Base-by-base conservation (phyloP, 2,888 invertebrate genomes). In the Calameuta pallipes region DNA sequence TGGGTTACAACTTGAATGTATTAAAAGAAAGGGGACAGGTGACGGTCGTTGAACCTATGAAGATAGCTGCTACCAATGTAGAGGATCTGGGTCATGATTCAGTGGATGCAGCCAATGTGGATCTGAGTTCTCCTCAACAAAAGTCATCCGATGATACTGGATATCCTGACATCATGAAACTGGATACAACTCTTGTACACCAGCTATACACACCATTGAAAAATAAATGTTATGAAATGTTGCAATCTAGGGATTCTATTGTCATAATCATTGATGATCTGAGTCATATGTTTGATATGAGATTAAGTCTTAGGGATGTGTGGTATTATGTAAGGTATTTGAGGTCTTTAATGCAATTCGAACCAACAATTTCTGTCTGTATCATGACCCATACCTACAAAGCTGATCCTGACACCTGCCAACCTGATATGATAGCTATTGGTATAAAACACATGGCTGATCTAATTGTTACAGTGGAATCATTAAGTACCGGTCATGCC, bases 201-300 rank as follows among this genome's bases (percentile, higher is more conserved):
- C 86, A 92, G 78, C 83, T 94, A 34, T 91, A 92, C 84, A 76
- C 84, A n/a, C 87, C 88, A 78, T 89, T 94, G 68, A 91, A 92
- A 85, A 89, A 92, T 74, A 92, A 91, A 81, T 89, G 93, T 77
- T 79, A 86, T 33, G 85, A 87, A 73, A 90, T 93, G 81, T 85
- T 90, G 79, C 88, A 92, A 83, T 89, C 90, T 78, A 87, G 90
- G 84, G 85, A 89, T 83, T 88, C 92, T 82, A 93, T 94, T 4
- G 94, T 93, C 83, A 90, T 96, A 73, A 93, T 96, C 75, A 92
- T 96, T 78, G 96, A 96, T 89, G 96, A 96, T 87, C 86, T 96
- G 35, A 94, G 95, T 81, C 95, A 96, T 88, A 92, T 96, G 37
- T 93, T 95, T 87, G 95, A 96, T 90, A 91, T 96, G 81, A 94